Evolutionary conservation across 2,113 vertebrate genomes (phyloP).

Genomic region (Myrmecobius fasciatus): DNA sequence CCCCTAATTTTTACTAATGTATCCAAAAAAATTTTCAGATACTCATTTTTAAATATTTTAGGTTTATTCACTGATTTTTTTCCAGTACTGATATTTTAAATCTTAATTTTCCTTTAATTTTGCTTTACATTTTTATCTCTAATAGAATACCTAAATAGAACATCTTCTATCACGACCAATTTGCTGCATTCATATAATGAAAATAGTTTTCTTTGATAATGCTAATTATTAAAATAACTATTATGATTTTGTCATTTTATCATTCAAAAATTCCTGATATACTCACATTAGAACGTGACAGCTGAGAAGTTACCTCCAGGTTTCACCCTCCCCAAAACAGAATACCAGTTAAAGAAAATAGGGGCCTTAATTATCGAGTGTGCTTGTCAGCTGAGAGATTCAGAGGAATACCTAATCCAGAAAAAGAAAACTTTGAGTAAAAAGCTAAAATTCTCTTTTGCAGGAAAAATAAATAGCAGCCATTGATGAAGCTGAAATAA

Average conservation of each 20-base stretch:
- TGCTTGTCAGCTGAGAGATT: not conserved
- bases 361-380: not conserved
- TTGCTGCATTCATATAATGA: not conserved
- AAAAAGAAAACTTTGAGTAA: not conserved
- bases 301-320: not conserved
- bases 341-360: not conserved
- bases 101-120: not conserved
- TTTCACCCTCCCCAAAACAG: not conserved
- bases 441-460: not conserved
- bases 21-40: not conserved
- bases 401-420: not conserved
- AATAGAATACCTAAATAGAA: not conserved
- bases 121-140: not conserved
- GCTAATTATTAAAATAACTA: not conserved
- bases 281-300: not conserved
- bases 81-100: not conserved
- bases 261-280: not conserved
- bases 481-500: not conserved
- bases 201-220: not conserved
- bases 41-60: not conserved
- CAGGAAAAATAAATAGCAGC: not conserved
- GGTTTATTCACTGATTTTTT: not conserved
- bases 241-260: not conserved
- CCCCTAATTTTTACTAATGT: not conserved
- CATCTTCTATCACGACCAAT: not conserved